Evolutionary conservation across 1,140 invertebrate genomes (phyloP), one percentile per base, ranked within the genome.

Genomic region (Philotrypesis tridentata): DNA sequence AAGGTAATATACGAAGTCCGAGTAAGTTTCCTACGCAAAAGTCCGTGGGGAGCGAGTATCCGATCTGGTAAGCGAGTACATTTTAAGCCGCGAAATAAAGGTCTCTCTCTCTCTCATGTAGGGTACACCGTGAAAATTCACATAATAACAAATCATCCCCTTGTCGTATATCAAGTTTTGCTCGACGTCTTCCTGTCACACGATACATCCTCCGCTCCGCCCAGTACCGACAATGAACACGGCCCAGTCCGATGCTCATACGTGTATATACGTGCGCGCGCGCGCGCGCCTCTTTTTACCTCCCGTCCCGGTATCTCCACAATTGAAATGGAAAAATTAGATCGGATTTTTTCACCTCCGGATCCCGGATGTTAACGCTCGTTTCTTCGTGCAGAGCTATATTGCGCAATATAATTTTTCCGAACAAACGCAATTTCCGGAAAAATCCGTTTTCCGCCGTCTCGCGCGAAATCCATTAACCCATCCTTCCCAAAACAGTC

Each of bases 71-170:
- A 21, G 40, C 6, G 40, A 68, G 33, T 8, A 29, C 55, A 0
- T 25, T 17, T 33, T n/a, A 14, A 29, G 25, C 61, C 11, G 48
- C 48, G 80, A 61, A 74, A 75, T 80, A 79, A 70, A 79, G 31
- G 48, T 40, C 48, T n/a, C n/a, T n/a, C n/a, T n/a, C n/a, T n/a
- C n/a, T n/a, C n/a, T 55, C 48, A n/a, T 55, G 71, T 33, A 23
- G 78, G 82, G 84, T 60, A 71, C n/a, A n/a, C 17, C 67, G 3
- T 71, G 67, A 70, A 88, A 89, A 82, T 87, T 86, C 84, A 84
- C 84, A 87, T 85, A 87, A 87, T 86, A 89, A 87, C 83, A 84
- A 86, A 88, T 86, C 84, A 87, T 86, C 83, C 84, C 85, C 83
- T 83, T 85, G 83, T 87, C 81, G 77, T 85, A 85, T 86, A 86